Base-by-base conservation (phyloP, 2,113 vertebrate species). In the Oostethus manadensis region DNA sequence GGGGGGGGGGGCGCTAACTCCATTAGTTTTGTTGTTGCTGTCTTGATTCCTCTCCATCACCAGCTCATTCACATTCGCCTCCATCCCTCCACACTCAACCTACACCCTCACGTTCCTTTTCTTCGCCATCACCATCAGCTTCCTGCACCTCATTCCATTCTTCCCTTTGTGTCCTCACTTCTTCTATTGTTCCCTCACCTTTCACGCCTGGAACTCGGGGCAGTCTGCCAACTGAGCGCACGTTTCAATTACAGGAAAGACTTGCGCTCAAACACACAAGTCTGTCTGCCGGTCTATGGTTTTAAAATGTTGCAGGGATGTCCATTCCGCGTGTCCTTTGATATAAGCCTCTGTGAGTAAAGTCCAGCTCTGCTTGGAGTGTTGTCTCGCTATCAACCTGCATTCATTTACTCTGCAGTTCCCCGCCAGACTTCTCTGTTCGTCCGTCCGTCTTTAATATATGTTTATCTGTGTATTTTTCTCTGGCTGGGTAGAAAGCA, bases 271-370 rank as follows among this genome's bases (percentile, higher is more conserved):
- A 40, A 43, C 17, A n/a, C n/a, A n/a, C n/a, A n/a, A n/a, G n/a
- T n/a, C n/a, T n/a, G 55, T 64, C 56, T 35, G 40, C 59, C 59
- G 64, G 63, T 65, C 54, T 83, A 62, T 79, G 64, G 69, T 64
- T 56, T 70, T 44, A 7, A 33, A 60, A 70, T 21, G 22, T 50
- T 67, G 56, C 66, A 62, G 73, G 58, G 29, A 33, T 33, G 29
- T 33, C 29, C 29, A 33, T 6, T 33, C 5, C 29, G 5, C 23
- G 23, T 26, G 23, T 26, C 64, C 11, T 86, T 84, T 86, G 79
- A 83, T 87, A 87, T 85, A 82, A 81, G 79, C 71, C 76, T 78
- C 56, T 56, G 80, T 87, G 84, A 88, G 86, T 81, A 87, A 80
- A 82, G 71, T 75, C 57, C 69, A 43, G 62, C 47, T 77, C 65